Conservation (phyloP, 2,888 invertebrate genomes). For the Amiota communis region DNA sequence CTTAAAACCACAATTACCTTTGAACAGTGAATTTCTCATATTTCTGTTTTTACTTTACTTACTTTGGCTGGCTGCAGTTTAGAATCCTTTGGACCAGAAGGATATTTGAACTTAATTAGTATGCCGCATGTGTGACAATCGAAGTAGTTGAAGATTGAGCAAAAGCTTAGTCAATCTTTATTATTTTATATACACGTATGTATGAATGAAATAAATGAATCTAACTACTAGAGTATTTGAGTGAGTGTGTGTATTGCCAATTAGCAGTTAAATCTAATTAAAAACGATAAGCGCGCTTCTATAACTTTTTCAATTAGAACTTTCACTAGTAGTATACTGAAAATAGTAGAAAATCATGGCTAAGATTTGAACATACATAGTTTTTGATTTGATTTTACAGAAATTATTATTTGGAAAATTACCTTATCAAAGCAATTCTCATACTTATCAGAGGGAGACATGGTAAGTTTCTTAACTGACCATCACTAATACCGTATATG, state of each 20-base stretch:
- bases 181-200: neutral
- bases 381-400: neutral
- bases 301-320: constrained; percentile 23
- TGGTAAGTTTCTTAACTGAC: too few species aligned
- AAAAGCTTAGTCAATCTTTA: neutral
- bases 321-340: neutral
- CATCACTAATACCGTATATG: too few species aligned
- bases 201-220: neutral
- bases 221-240: neutral
- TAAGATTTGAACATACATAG: neutral
- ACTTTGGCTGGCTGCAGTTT: neutral
- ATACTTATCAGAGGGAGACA: too few species aligned
- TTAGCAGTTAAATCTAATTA: constrained; percentile 55
- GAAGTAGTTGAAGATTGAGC: constrained; percentile 1
- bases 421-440: too few species aligned
- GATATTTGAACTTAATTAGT: constrained; percentile 32
- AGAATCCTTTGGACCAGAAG: too few species aligned
- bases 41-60: neutral
- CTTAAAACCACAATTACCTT: constrained; percentile 1
- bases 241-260: constrained; percentile 33
- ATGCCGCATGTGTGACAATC: constrained; percentile 18
- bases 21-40: neutral
- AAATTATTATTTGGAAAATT: too few species aligned
- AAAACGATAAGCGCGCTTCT: constrained; percentile 19
- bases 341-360: neutral